Percentiles rank a stretch among this genome's conserved stretches.
These are phyloP conservation scores for Cephus pulcher DNA, from an alignment of 2,888 invertebrate genomes.

Conservation along the genomic window DNA sequence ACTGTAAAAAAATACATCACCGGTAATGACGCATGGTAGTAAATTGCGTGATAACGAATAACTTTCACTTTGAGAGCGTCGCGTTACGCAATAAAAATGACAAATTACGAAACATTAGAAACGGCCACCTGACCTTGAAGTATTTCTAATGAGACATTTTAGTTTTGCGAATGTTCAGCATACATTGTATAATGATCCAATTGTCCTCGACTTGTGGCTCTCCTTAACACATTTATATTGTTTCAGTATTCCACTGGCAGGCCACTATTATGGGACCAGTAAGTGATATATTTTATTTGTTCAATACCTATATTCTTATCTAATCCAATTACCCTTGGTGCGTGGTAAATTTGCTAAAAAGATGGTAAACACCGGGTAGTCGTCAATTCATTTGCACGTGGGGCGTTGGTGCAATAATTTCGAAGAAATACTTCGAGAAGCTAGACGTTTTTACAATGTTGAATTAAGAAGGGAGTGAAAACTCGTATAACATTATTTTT, in stretches of 20 bases:
- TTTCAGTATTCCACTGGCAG: conserved; percentile 99
- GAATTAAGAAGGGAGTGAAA: neutral
- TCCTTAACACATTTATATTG: neutral
- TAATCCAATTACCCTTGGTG: neutral
- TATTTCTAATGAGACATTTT: neutral
- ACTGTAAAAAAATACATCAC: neutral
- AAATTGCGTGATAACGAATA: neutral
- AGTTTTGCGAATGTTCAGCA: neutral
- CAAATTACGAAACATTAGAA: neutral
- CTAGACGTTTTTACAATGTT: neutral
- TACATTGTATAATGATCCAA: neutral
- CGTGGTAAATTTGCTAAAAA: neutral
- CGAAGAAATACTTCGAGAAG: neutral
- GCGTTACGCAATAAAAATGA: neutral
- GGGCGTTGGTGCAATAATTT: neutral
- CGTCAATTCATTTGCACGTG: neutral
- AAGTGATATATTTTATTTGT: conserved; percentile 69
- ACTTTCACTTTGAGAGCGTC: neutral
- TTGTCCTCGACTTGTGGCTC: neutral
- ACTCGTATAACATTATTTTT: conserved; percentile 45
- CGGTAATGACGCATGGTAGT: neutral
- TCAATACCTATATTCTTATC: neutral
- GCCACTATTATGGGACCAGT: conserved; percentile 99
- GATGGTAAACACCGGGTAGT: neutral
- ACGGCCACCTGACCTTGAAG: neutral